Conservation (phyloP, 2,797 vertebrate genomes). For the Psittacula derbiana region DNA sequence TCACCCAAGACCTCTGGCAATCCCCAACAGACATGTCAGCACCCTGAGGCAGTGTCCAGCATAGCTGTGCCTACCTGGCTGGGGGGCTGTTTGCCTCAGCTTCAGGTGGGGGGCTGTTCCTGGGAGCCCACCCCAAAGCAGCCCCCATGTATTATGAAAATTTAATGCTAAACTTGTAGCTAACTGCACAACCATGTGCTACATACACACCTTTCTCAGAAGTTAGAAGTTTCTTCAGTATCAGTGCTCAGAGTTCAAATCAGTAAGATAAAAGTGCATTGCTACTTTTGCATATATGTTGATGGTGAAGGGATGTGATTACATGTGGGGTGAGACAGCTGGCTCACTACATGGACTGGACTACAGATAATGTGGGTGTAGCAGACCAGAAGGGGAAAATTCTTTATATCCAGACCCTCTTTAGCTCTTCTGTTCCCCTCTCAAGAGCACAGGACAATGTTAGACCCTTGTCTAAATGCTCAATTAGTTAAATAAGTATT, state of each 20-base stretch:
- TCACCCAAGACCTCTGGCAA: background rate
- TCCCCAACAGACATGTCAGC: background rate
- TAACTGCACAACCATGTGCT: background rate
- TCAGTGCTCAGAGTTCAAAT: background rate
- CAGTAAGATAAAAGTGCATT: background rate
- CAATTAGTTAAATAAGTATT: background rate
- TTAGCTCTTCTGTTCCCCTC: background rate
- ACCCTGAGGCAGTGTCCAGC: rapidly evolving
- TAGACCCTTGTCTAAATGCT: background rate
- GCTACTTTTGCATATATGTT: background rate
- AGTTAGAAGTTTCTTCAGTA: background rate
- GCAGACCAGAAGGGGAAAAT: background rate
- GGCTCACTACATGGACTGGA: background rate
- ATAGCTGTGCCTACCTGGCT: rapidly evolving
- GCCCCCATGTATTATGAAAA: background rate
- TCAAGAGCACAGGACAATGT: background rate
- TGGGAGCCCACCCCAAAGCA: background rate
- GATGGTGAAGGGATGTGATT: background rate
- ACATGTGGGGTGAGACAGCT: background rate
- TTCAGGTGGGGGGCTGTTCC: background rate
- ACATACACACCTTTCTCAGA: background rate
- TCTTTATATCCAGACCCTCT: background rate
- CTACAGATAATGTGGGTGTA: background rate
- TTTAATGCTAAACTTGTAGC: background rate
- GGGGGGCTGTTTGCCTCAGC: background rate